Conservation (phyloP, 2,888 invertebrate genomes). For the Belgica antarctica region DNA sequence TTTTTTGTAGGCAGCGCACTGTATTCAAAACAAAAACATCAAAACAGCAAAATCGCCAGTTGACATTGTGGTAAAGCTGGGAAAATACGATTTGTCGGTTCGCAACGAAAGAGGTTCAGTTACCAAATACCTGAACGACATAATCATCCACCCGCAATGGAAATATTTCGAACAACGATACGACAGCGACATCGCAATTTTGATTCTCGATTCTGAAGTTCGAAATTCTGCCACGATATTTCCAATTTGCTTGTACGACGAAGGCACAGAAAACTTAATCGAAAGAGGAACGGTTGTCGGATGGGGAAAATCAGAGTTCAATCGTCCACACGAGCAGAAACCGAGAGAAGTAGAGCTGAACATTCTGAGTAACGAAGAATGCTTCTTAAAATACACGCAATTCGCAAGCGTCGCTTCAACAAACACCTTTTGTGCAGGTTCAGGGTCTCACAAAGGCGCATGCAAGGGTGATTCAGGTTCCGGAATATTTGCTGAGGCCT, state of each 20-base stretch:
- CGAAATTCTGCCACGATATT: not conserved
- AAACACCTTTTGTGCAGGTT: slow-evolving; percentile 31
- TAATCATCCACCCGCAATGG: slow-evolving; percentile 36
- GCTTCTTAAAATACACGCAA: slow-evolving; percentile 6
- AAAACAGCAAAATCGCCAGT: not conserved
- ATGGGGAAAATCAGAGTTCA: slow-evolving; percentile 17
- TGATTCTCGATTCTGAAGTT: not conserved
- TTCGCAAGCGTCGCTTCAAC: slow-evolving; percentile 4
- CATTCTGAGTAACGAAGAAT: slow-evolving; percentile 13
- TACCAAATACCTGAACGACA: not conserved
- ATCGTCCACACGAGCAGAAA: not conserved
- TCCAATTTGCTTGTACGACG: slow-evolving; percentile 22
- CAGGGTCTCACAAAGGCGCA: not conserved
- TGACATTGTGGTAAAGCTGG: slow-evolving; percentile 22
- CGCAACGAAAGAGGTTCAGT: not conserved
- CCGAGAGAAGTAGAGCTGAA: slow-evolving; percentile 17
- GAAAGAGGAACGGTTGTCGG: slow-evolving; percentile 20
- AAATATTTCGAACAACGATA: slow-evolving; percentile 18
- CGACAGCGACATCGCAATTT: slow-evolving; percentile 27
- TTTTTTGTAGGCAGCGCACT: no score
- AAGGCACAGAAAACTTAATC: not conserved
- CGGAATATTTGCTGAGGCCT: not conserved
- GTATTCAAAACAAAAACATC: slow-evolving; percentile 22
- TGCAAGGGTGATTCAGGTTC: not conserved
- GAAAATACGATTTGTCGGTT: not conserved